A percentile compares a stretch with the other conserved stretches of the same genome.
These are phyloP conservation scores for Austrolebias charrua DNA, from an alignment of 2,797 vertebrate genomes.

Conservation along the genomic window DNA sequence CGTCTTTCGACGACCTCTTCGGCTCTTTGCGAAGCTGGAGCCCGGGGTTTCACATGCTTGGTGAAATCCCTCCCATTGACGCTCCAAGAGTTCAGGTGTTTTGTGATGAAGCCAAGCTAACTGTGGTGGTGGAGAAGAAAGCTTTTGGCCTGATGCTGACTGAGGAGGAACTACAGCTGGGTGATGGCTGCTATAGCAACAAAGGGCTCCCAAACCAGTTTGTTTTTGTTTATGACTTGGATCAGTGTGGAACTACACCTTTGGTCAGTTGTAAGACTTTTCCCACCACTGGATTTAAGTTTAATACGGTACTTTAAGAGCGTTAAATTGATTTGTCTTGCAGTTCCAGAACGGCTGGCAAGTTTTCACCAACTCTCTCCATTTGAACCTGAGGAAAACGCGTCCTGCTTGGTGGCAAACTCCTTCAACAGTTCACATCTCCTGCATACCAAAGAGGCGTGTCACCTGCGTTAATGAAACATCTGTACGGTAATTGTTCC, in stretches of 20 bases:
- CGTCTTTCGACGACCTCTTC: slow-evolving; percentile 27
- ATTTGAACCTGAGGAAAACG: slow-evolving; percentile 35
- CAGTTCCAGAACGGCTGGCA: slow-evolving; percentile 54
- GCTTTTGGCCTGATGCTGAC: slow-evolving; percentile 15
- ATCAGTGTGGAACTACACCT: slow-evolving; percentile 60
- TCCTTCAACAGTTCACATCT: slow-evolving; percentile 41
- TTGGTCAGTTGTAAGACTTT: slow-evolving; percentile 34
- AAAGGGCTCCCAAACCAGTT: slow-evolving; percentile 36
- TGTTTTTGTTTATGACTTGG: slow-evolving; percentile 59
- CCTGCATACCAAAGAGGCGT: slow-evolving; percentile 55
- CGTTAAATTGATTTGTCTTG: background rate
- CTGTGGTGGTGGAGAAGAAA: slow-evolving; percentile 54
- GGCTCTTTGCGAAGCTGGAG: slow-evolving; percentile 34
- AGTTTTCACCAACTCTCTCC: slow-evolving; percentile 56
- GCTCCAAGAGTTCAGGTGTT: slow-evolving; percentile 55
- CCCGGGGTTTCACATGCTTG: slow-evolving; percentile 36
- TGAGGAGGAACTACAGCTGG: slow-evolving; percentile 49
- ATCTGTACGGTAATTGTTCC: fast-evolving
- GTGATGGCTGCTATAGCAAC: slow-evolving; percentile 60
- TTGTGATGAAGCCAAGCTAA: slow-evolving; percentile 56
- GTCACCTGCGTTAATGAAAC: fast-evolving
- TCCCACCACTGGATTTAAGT: background rate
- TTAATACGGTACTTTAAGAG: fast-evolving
- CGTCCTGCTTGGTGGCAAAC: slow-evolving; percentile 22
- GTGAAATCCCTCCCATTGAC: slow-evolving; percentile 11